Evolutionary conservation across 1,140 invertebrate genomes (phyloP).

Genomic region (Antheraea mylitta): DNA sequence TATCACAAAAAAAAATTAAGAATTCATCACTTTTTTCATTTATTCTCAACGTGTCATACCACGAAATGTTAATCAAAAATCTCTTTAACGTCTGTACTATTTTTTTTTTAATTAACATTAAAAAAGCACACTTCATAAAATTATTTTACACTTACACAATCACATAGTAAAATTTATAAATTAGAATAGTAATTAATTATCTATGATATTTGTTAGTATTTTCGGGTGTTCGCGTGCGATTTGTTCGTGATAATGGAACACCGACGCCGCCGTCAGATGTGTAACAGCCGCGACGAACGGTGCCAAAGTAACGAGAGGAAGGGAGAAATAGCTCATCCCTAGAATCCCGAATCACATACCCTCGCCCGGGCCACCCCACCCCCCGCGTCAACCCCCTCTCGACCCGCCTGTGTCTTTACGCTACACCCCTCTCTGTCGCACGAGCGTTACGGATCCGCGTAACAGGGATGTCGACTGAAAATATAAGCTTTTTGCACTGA

Average conservation of each 20-base stretch:
- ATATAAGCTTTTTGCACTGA: constrained; percentile 19
- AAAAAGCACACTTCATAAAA: neutral
- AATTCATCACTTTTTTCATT: neutral
- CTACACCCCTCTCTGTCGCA: constrained; percentile 71
- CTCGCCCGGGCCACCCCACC: constrained; percentile 57
- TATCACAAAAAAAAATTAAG: constrained; percentile 4
- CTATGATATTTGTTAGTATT: constrained; percentile 19
- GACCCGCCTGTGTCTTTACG: constrained; percentile 58
- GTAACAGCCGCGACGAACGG: constrained; percentile 64
- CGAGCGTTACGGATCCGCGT: constrained; percentile 43
- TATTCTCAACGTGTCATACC: neutral
- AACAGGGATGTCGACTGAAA: constrained; percentile 63
- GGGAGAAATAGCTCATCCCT: constrained; percentile 74
- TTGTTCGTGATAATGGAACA: constrained; percentile 36
- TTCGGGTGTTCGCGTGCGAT: constrained; percentile 34
- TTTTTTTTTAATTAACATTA: no score
- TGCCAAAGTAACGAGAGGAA: constrained; percentile 73
- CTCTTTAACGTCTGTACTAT: no score
- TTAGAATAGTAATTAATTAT: constrained; percentile 24
- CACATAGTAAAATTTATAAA: constrained; percentile 1
- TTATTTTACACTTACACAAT: neutral
- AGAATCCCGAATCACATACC: constrained; percentile 74
- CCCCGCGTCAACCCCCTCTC: constrained; percentile 40
- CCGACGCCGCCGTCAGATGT: constrained; percentile 43
- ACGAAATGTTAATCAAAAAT: no score